These are phyloP conservation scores for Crocidura indochinensis DNA, from an alignment of 2,797 vertebrate species.

Conservation along the genomic window DNA sequence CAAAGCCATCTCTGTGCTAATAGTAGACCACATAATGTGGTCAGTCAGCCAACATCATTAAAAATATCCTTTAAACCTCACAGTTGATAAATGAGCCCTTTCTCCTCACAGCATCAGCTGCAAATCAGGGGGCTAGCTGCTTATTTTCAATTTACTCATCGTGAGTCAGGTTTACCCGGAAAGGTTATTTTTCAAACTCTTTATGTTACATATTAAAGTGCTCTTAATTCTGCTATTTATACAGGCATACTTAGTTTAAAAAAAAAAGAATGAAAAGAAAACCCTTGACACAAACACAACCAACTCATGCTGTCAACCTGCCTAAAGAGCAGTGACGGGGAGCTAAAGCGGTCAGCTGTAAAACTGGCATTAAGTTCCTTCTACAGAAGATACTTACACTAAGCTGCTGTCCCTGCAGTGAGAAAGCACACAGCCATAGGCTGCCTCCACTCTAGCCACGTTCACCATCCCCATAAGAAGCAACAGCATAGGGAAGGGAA, in stretches of 20 bases:
- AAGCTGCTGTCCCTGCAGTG: neutral
- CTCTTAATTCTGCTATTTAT: no score
- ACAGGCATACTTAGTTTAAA: no score
- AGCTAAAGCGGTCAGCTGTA: no score
- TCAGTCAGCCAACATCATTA: constrained; percentile 37
- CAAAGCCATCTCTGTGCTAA: constrained; percentile 56
- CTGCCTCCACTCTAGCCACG: no score
- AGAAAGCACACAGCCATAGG: no score
- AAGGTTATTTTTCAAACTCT: constrained; percentile 16
- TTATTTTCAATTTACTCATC: constrained; percentile 25
- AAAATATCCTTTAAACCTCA: constrained; percentile 57
- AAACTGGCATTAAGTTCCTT: neutral
- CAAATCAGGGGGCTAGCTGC: neutral
- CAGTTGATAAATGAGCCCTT: constrained; percentile 43
- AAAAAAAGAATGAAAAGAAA: neutral
- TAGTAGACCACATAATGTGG: constrained; percentile 42
- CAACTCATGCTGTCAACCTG: neutral
- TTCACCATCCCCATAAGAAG: no score
- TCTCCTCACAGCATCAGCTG: constrained; percentile 5
- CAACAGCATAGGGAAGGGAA: no score
- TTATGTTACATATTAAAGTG: neutral
- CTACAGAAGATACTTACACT: neutral
- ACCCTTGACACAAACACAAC: neutral
- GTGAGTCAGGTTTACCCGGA: neutral
- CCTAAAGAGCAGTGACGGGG: neutral